These are phyloP conservation scores for Petrocephalus zakoni DNA, from an alignment of 2,113 vertebrate species.

Conservation along the genomic window DNA sequence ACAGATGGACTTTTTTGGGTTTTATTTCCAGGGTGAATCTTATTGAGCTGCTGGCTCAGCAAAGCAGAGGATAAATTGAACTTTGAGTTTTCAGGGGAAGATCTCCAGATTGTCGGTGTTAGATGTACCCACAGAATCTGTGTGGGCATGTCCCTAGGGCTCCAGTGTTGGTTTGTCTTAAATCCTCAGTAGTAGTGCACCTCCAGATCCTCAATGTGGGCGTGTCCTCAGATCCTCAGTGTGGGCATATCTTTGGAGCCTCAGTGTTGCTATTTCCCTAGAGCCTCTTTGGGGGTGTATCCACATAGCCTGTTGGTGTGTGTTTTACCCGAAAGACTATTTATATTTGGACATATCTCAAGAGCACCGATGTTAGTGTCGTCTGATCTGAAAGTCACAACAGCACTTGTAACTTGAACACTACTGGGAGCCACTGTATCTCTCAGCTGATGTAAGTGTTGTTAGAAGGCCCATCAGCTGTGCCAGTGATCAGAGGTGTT, in stretches of 20 bases:
- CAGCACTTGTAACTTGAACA: neutral
- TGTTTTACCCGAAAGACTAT: neutral
- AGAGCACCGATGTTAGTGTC: neutral
- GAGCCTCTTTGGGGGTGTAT: neutral
- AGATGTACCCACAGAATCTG: neutral
- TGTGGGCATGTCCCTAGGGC: neutral
- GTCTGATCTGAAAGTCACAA: neutral
- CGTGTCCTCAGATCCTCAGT: neutral
- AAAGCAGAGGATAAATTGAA: neutral
- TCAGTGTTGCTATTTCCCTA: neutral
- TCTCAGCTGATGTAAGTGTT: neutral
- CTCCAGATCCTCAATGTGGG: neutral
- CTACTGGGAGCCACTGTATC: neutral
- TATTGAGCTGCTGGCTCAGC: neutral
- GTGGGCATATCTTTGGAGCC: neutral
- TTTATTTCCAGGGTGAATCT: neutral
- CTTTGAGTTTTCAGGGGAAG: neutral
- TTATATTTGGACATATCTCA: neutral
- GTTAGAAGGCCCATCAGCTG: neutral
- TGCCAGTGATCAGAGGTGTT: constrained; percentile 1
- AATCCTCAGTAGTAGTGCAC: neutral
- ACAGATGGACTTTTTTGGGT: neutral
- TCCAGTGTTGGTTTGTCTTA: neutral
- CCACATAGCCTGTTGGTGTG: neutral
- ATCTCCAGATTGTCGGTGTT: neutral